These are phyloP conservation scores for Cotesia vestalis DNA, from an alignment of 1,140 invertebrate genomes.

Conservation along the genomic window DNA sequence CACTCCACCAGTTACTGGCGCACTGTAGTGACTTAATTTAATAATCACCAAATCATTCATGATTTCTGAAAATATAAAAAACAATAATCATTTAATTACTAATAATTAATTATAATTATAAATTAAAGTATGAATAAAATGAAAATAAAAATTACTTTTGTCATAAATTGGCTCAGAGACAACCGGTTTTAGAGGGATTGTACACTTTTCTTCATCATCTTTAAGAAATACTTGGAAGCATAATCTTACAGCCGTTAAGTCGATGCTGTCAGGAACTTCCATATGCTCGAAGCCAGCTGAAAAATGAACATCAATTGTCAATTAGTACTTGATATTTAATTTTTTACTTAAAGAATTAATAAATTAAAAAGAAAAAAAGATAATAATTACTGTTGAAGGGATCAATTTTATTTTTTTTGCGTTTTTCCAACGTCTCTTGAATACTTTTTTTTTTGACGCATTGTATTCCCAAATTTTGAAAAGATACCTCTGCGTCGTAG, in stretches of 20 bases:
- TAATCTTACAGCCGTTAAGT: conserved; percentile 91
- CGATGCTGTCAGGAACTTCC: conserved; percentile 80
- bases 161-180: conserved; percentile 91
- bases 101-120: not conserved
- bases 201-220: conserved; percentile 78
- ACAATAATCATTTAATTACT: conserved; percentile 11
- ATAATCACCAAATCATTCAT: conserved; percentile 91
- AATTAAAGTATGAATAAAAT: too few species aligned
- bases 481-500: conserved; percentile 77
- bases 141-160: conserved; percentile 65
- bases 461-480: conserved; percentile 91
- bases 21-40: conserved; percentile 83
- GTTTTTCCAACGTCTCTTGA: conserved; percentile 76
- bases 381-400: conserved; percentile 67
- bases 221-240: conserved; percentile 93
- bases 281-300: conserved; percentile 76
- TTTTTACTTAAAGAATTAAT: not conserved
- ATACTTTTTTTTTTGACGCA: conserved; percentile 94
- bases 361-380: not conserved
- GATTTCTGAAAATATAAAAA: conserved; percentile 73
- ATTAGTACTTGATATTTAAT: too few species aligned
- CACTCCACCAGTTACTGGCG: conserved; percentile 81
- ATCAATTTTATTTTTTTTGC: conserved; percentile 87
- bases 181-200: conserved; percentile 78
- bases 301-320: not conserved